Evolutionary conservation across 2,113 vertebrate genomes (phyloP).

Genomic region (Pomatostomus ruficeps): DNA sequence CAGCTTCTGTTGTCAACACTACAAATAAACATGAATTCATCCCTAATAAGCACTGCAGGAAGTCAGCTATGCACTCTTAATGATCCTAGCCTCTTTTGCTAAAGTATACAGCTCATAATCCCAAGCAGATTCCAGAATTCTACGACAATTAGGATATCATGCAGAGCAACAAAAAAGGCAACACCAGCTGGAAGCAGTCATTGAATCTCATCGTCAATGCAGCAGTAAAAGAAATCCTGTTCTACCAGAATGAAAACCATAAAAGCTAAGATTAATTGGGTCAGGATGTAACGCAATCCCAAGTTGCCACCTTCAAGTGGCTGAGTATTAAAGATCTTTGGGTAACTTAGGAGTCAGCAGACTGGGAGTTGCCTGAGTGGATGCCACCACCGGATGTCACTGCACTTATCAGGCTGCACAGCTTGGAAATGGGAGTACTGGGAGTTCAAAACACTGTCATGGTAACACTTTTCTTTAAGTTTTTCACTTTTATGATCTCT

Average conservation of each 20-base stretch:
- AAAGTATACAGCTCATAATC: conserved; percentile 5
- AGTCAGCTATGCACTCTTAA: background rate
- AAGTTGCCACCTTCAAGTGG: background rate
- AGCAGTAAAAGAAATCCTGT: background rate
- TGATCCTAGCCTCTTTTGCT: background rate
- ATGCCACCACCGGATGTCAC: background rate
- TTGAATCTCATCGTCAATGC: background rate
- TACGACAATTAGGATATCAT: background rate
- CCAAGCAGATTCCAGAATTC: conserved; percentile 15
- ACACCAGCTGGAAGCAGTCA: background rate
- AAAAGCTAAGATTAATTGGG: background rate
- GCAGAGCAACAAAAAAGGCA: conserved; percentile 17
- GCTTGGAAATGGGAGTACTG: background rate
- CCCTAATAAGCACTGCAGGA: conserved; percentile 4
- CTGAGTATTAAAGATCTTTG: background rate
- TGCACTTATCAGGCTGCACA: background rate
- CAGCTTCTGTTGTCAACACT: background rate
- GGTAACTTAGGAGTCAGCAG: background rate
- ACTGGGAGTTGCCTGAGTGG: background rate
- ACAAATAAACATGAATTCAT: conserved; percentile 24
- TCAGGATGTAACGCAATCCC: background rate
- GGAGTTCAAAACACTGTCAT: background rate
- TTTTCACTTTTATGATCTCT: background rate
- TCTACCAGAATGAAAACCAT: conserved; percentile 8
- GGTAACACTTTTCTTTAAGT: background rate